phyloP scores from a whole-genome alignment of 2,888 invertebrate species.

The Rhamphomyia laevipes region DNA sequence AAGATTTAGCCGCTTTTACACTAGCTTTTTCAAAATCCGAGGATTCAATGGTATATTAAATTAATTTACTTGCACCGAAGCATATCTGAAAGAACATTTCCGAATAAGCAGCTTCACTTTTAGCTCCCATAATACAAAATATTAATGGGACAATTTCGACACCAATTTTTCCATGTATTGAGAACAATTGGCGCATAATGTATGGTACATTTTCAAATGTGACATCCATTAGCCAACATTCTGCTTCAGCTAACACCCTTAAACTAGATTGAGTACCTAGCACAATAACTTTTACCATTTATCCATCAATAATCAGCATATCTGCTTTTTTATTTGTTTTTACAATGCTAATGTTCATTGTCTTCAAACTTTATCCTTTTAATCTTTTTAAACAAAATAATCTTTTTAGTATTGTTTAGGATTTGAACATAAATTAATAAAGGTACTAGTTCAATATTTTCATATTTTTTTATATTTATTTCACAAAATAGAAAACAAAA shows the following conservation, averaged over 20 bases:
- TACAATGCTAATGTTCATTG: no score
- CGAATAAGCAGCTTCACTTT: background rate
- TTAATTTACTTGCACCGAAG: background rate
- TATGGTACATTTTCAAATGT: slow-evolving; percentile 6
- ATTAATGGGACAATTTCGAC: slow-evolving; percentile 2
- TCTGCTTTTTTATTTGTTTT: no score
- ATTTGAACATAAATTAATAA: no score
- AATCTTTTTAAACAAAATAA: no score
- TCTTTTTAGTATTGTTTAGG: no score
- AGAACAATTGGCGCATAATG: slow-evolving; percentile 6
- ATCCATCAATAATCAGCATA: no score
- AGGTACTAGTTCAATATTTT: no score
- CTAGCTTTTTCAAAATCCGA: background rate
- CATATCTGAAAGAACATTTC: slow-evolving; percentile 5
- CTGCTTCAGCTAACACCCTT: background rate
- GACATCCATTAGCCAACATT: slow-evolving; percentile 5
- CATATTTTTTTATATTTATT: no score
- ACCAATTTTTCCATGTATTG: slow-evolving; percentile 4
- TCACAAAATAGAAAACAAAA: no score
- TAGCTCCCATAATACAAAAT: slow-evolving; percentile 5
- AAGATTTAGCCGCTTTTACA: background rate
- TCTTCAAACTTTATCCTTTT: no score
- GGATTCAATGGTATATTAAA: slow-evolving; percentile 1
- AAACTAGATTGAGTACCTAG: no score
- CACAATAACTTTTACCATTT: no score